Percentiles rank a stretch among this genome's conserved stretches.
These are phyloP conservation scores for Drosophila koepferae DNA, from an alignment of 2,888 invertebrate species.

Conservation along the genomic window DNA sequence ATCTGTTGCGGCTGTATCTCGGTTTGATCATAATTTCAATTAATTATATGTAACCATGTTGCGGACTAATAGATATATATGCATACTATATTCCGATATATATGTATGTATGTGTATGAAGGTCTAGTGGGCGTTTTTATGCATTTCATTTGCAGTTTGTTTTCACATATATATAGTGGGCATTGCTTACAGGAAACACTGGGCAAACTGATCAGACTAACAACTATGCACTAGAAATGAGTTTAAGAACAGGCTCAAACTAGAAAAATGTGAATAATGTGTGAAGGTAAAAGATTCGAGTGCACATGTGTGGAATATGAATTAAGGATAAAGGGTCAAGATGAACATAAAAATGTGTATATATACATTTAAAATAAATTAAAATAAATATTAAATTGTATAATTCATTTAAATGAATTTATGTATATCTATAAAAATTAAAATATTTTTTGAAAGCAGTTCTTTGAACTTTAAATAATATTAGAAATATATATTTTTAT, in stretches of 20 bases:
- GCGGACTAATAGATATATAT: constrained; percentile 8
- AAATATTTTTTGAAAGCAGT: too few relatives aligned
- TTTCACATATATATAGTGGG: constrained; percentile 41
- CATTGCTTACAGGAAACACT: constrained; percentile 24
- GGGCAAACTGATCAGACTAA: constrained; percentile 16
- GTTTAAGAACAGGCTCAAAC: constrained; percentile 11
- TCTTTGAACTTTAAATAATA: too few relatives aligned
- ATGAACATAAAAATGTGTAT: not conserved
- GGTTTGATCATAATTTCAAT: constrained; percentile 46
- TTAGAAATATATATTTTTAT: too few relatives aligned
- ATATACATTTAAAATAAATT: not conserved
- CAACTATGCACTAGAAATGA: constrained; percentile 1
- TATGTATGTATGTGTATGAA: constrained; percentile 4
- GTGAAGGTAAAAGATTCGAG: constrained; percentile 1
- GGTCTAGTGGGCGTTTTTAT: constrained; percentile 62
- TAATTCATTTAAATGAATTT: too few relatives aligned
- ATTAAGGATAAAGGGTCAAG: not conserved
- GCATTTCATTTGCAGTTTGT: constrained; percentile 48
- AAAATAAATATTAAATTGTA: not conserved
- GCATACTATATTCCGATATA: not conserved
- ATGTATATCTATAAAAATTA: too few relatives aligned
- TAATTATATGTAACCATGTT: constrained; percentile 45
- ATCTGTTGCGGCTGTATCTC: constrained; percentile 35
- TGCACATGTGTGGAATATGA: constrained; percentile 5
- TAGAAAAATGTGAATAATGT: constrained; percentile 13